Evolutionary conservation across 2,113 vertebrate genomes (phyloP).

Genomic region (Coturnix japonica): DNA sequence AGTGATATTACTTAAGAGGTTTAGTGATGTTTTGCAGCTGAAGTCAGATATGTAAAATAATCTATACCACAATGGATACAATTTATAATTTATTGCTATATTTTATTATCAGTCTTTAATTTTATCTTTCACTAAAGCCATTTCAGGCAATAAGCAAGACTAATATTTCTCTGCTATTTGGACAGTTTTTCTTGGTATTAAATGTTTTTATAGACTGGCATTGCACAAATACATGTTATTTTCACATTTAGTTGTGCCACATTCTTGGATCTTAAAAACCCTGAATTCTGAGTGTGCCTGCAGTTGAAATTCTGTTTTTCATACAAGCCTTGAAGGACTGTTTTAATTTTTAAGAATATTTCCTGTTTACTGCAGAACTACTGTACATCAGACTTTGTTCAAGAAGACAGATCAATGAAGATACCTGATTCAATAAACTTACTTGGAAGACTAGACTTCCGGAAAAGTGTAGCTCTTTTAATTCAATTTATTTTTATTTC

Average conservation of each 20-base stretch:
- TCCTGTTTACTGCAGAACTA: background rate
- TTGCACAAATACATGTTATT: background rate
- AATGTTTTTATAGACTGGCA: background rate
- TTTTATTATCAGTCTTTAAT: background rate
- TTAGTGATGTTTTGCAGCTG: background rate
- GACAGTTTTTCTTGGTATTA: background rate
- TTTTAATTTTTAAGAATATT: background rate
- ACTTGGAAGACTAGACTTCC: background rate
- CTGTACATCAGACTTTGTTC: background rate
- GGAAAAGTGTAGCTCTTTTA: background rate
- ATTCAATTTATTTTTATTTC: background rate
- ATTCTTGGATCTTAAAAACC: background rate
- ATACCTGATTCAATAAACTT: background rate
- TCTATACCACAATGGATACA: fast-evolving
- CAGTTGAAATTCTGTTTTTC: background rate
- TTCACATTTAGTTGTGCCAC: background rate
- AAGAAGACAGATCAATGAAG: background rate
- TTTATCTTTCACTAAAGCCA: background rate
- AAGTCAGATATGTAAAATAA: background rate
- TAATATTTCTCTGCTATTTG: background rate
- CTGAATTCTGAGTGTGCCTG: background rate
- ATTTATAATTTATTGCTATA: background rate
- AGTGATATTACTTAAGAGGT: background rate
- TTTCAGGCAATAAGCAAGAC: background rate
- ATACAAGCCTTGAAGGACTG: background rate